Evolutionary conservation across 2,113 vertebrate species (phyloP).

Genomic region (zebrafish (Danio rerio)): GRCz12tu NC_133176.1:55970001-55970500

Average conservation of each 20-base stretch:
- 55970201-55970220: constrained; percentile 39
- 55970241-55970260: neutral
- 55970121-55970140: too few relatives aligned
- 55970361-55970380: constrained; percentile 39
- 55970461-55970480: constrained; percentile 64
- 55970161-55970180: neutral
- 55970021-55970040: neutral
- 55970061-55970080: too few relatives aligned
- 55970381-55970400: constrained; percentile 16
- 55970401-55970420: constrained; percentile 5
- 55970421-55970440: neutral
- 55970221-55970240: neutral
- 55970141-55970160: neutral
- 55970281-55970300: neutral
- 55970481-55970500: constrained; percentile 89
- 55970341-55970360: neutral
- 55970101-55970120: too few relatives aligned
- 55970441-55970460: neutral
- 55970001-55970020: neutral
- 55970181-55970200: neutral
- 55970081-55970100: too few relatives aligned
- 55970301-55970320: constrained; percentile 37
- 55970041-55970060: neutral
- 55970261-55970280: constrained; percentile 10
- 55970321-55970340: constrained; percentile 51